Evolutionary conservation across 2,888 invertebrate genomes (phyloP), one percentile per base, ranked within the genome.

Genomic region (Fragum whitleyi): DNA sequence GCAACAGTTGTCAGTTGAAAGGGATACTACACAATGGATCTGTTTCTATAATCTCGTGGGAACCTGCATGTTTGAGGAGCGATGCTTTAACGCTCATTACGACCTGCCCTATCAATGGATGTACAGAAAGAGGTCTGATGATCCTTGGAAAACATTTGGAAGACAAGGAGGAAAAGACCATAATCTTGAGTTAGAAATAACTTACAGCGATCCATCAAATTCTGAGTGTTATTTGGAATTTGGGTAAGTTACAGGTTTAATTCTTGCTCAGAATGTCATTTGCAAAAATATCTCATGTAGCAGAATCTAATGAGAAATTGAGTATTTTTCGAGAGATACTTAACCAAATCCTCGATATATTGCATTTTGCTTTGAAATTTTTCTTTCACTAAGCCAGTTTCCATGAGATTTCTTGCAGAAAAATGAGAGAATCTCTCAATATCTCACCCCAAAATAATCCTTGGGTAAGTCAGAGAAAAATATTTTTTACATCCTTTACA

Each of bases 51-150:
- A 83, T 74, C 76, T 88, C 11, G 73, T 82, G 42, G 87, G 85
- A 5, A 59, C 72, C 16, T 89, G 89, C 75, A 67, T 77, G 32
- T 89, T 83, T 69, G 86, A 85, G 0, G 67, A 82, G 14, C 77
- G 65, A 0, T 89, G 89, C 69, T 74, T 77, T 9, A 85, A 85
- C 55, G 71, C 59, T 23, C 88, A 89, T 69, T 75, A 77, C n/a
- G 55, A 83, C 14, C 51, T 86, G 32, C 85, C 83, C 0, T 88
- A 88, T 72, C 88, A 88, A 76, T 89, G 89, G 89, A 81, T 87
- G 70, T 87, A 78, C 55, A 70, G 68, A 28, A 28, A 59, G 21
- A 51, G 74, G 1, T 77, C 61, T 5, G 73, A 74, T 6, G 68
- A 74, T 16, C 47, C 70, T 1, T 89, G 89, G 89, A 65, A 74